Evolutionary conservation across 1,140 invertebrate species (phyloP).

Genomic region (Diachasmimorpha longicaudata): DNA sequence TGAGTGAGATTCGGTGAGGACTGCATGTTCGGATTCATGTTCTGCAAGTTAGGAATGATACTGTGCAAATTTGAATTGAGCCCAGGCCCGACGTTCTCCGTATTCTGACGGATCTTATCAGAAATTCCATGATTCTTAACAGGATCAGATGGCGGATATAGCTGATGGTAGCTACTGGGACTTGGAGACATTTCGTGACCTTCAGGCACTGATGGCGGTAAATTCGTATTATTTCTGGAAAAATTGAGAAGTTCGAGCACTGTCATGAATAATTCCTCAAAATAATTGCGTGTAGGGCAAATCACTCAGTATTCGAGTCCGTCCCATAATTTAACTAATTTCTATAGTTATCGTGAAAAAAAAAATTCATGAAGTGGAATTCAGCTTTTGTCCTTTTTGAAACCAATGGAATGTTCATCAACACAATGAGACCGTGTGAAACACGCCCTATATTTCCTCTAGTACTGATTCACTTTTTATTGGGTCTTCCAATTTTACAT

Average conservation of each 20-base stretch:
- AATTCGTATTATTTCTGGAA: slow-evolving; percentile 73
- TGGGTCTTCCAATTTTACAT: no score
- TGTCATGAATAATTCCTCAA: no score
- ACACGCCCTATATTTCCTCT: no score
- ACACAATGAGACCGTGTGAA: no score
- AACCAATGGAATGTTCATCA: no score
- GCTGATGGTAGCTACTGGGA: slow-evolving; percentile 39
- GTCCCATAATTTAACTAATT: no score
- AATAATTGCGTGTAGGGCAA: background rate
- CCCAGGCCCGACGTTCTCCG: slow-evolving; percentile 40
- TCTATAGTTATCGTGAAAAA: no score
- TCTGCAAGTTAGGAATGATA: slow-evolving; percentile 60
- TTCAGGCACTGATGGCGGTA: slow-evolving; percentile 86
- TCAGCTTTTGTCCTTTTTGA: no score
- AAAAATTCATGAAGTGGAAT: no score
- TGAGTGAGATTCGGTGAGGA: slow-evolving; percentile 59
- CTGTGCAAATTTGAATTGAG: slow-evolving; percentile 51
- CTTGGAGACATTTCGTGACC: slow-evolving; percentile 66
- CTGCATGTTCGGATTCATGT: slow-evolving; percentile 62
- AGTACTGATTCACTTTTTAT: no score
- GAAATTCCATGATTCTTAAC: slow-evolving; percentile 50
- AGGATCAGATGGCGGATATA: slow-evolving; percentile 48
- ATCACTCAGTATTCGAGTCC: no score
- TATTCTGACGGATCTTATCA: slow-evolving; percentile 56
- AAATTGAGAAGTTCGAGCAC: slow-evolving; percentile 13